Base-by-base conservation (phyloP, 2,888 invertebrate genomes). In the Melinopterus prodromus region DNA sequence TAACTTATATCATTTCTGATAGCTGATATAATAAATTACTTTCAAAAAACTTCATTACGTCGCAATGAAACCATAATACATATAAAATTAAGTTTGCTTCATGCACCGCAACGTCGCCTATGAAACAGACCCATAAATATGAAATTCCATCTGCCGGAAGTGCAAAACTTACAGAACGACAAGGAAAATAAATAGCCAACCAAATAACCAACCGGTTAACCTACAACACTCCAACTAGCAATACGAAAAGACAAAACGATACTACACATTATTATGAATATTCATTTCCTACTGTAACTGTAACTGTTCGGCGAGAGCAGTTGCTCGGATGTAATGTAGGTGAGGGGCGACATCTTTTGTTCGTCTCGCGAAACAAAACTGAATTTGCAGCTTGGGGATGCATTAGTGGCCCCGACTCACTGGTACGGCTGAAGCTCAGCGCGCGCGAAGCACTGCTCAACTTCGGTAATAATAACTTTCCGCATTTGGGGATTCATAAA, bases 381-480 rank as follows among this genome's bases (percentile, higher is more conserved):
- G 53, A 53, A 53, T 53, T 53, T 12, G 53, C 53, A 53, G 53
- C 53, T 53, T 9, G 12, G 53, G 53, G 53, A 53, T 53, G 53
- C 53, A 53, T 53, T 53, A 53, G 53, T 53, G 5, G 9, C 53
- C 53, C 53, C 5, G 7, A 6, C 53, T 53, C 53, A 53, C 9
- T 53, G 53, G 7, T 53, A 53, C 53, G 53, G 1, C 12, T 2
- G 53, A 12, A 53, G 53, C 12, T 3, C 5, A 9, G 53, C 53
- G 26, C 53, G 26, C 26, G 26, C 3, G 1, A 6, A 53, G 53
- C 12, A 53, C 53, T 53, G 53, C 53, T 53, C 53, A 53, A 53
- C 53, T 53, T 53, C 53, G 53, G 53, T 53, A 53, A 53, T 53
- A 53, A 53, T 53, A 53, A 53, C 53, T 53, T 53, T 53, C 53